A percentile compares a stretch with the other conserved stretches of the same genome.
These are phyloP conservation scores for Gymnoscopelus microlampas DNA, from an alignment of 2,797 vertebrate species.

Conservation along the genomic window DNA sequence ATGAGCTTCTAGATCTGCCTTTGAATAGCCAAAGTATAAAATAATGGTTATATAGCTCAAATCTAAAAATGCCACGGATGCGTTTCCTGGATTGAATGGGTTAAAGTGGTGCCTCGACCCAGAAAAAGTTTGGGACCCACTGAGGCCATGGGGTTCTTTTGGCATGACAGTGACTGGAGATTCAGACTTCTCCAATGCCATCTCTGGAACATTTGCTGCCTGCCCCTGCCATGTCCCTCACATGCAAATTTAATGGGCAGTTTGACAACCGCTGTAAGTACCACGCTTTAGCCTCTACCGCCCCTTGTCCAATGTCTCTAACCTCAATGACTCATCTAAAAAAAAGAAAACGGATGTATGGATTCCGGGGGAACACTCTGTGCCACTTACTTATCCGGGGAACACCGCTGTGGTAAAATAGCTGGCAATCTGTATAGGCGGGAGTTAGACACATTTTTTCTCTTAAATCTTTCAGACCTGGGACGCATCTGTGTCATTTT, in stretches of 20 bases:
- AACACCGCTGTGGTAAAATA: conserved; percentile 28
- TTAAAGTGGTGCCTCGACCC: too few species aligned
- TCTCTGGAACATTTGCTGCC: background rate
- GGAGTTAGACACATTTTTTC: conserved; percentile 1
- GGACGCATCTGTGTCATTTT: background rate
- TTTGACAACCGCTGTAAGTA: conserved; percentile 61
- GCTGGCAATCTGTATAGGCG: conserved; percentile 35
- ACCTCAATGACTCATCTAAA: conserved; percentile 28
- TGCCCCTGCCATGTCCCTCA: conserved; percentile 37
- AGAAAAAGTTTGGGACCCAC: too few species aligned
- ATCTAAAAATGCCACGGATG: too few species aligned
- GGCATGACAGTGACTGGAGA: too few species aligned
- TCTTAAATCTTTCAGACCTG: conserved; percentile 14
- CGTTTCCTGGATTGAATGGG: too few species aligned
- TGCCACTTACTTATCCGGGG: conserved; percentile 33
- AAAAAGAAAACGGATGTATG: conserved; percentile 39
- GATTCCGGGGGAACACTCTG: conserved; percentile 34
- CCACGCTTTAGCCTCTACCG: conserved; percentile 49
- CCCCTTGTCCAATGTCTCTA: conserved; percentile 29
- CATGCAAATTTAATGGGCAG: conserved; percentile 64
- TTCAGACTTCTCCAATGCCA: too few species aligned
- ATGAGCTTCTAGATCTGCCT: too few species aligned
- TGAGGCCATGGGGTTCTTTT: too few species aligned
- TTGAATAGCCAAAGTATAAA: too few species aligned
- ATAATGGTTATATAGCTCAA: too few species aligned